Conservation (phyloP, 2,113 vertebrate genomes). For the Glareola pratincola region DNA sequence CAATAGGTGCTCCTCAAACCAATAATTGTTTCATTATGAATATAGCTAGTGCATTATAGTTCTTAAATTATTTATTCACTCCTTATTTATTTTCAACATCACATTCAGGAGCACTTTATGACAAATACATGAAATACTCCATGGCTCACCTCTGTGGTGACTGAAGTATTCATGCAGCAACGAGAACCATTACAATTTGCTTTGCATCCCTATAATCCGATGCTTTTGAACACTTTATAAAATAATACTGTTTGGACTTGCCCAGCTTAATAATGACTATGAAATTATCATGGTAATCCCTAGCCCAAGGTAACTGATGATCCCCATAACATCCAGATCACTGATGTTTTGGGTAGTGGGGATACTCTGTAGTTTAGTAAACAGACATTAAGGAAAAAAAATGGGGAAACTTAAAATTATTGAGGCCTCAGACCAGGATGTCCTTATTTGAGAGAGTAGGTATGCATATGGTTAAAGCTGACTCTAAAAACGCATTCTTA, state of each 20-base stretch:
- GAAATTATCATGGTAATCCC: not conserved
- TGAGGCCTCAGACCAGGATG: not conserved
- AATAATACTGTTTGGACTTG: not conserved
- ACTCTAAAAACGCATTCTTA: not conserved
- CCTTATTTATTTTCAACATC: not conserved
- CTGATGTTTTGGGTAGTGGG: not conserved
- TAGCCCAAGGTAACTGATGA: not conserved
- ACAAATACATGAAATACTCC: not conserved
- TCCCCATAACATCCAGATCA: not conserved
- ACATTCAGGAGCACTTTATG: not conserved
- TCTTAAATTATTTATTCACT: not conserved
- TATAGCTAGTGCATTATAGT: not conserved
- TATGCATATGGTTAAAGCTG: not conserved
- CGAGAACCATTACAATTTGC: not conserved
- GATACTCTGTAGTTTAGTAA: not conserved
- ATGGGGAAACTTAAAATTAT: not conserved
- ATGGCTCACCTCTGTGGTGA: not conserved
- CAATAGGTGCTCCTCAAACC: not conserved
- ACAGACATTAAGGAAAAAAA: not conserved
- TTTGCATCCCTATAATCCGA: not conserved
- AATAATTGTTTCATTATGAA: not conserved
- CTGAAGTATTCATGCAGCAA: not conserved
- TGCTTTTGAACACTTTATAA: not conserved
- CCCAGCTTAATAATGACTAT: not conserved
- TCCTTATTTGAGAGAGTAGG: not conserved